Evolutionary conservation across 1,140 invertebrate species (phyloP), one percentile per base, ranked within the genome.

Genomic region (Gryllus bimaculatus): DNA sequence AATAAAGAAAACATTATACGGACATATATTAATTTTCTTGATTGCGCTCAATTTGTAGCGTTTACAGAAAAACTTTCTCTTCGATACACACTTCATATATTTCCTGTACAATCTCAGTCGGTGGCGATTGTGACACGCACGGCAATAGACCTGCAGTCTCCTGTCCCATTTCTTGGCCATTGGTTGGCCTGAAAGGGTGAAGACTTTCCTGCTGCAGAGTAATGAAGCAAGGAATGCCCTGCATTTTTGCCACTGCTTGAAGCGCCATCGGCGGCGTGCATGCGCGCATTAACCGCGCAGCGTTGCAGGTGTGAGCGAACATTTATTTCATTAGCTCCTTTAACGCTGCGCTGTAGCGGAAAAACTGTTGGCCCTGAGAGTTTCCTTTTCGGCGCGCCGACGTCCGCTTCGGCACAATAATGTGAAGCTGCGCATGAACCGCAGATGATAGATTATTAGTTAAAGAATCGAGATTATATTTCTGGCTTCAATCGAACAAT

Each of bases 381-480:
- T 10, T 66, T 66, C 54, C 54, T 66, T 39, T 66, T 66, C 54
- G 54, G 10, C 54, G 10, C 54, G 54, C 54, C 54, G 54, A 66
- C 54, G 18, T 18, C 18, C 54, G 54, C 54, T 66, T 66, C 54
- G 54, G 54, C 54, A 66, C 54, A 10, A 66, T 66, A 66, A 66
- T 66, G 18, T 66, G 54, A 66, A 66, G 54, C 54, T 66, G 54
- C 54, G 54, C 54, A 66, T 66, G 54, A 66, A 66, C 54, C 54
- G 54, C 54, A 66, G 54, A 66, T 66, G 54, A 66, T 66, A 66
- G 54, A 66, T 66, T 66, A 66, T 66, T 66, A 66, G 54, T 66
- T 66, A 66, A 66, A 66, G 54, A 66, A 66, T 66, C 54, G 54
- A 66, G 54, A 66, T 66, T 66, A 66, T 66, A 66, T 66, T 66